Evolutionary conservation across 1,140 invertebrate species (phyloP).

Genomic region (Elymnias hypermnestra): DNA sequence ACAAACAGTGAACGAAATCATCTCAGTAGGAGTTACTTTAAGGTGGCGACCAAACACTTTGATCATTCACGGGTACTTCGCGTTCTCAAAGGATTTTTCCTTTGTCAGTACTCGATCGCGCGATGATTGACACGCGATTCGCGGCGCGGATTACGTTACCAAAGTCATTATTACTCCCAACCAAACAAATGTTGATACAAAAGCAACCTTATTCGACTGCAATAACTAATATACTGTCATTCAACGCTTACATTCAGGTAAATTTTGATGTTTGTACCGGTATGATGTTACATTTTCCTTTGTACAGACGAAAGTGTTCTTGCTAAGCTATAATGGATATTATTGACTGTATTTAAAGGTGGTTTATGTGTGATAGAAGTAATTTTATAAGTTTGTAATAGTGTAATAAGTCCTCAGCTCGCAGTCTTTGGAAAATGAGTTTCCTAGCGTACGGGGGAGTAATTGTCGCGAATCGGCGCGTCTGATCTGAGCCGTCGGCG

Average conservation of each 20-base stretch:
- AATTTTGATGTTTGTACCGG: constrained; percentile 18
- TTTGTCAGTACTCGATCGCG: constrained; percentile 59
- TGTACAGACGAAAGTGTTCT: constrained; percentile 2
- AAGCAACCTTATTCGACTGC: constrained; percentile 10
- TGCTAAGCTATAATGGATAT: constrained; percentile 7
- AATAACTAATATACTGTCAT: constrained; percentile 10
- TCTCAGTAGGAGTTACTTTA: constrained; percentile 51
- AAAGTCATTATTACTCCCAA: constrained; percentile 10
- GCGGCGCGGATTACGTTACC: constrained; percentile 49
- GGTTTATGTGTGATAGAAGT: too few relatives aligned
- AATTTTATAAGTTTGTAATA: constrained; percentile 20
- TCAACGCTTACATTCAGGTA: constrained; percentile 1
- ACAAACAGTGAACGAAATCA: constrained; percentile 36
- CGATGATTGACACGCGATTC: constrained; percentile 64
- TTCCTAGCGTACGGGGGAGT: constrained; percentile 49
- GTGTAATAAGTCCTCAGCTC: constrained; percentile 60
- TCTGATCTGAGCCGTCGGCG: constrained; percentile 49
- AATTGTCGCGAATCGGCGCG: constrained; percentile 54
- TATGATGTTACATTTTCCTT: constrained; percentile 20
- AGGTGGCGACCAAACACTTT: constrained; percentile 53
- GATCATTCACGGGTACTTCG: constrained; percentile 54
- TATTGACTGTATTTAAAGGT: neutral
- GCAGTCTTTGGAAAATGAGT: constrained; percentile 68
- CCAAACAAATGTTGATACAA: neutral
- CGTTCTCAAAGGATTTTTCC: constrained; percentile 65